Percentiles rank a stretch among this genome's conserved stretches.
Conservation (phyloP, 2,113 vertebrate species). For the Cranoglanis bouderius region DNA sequence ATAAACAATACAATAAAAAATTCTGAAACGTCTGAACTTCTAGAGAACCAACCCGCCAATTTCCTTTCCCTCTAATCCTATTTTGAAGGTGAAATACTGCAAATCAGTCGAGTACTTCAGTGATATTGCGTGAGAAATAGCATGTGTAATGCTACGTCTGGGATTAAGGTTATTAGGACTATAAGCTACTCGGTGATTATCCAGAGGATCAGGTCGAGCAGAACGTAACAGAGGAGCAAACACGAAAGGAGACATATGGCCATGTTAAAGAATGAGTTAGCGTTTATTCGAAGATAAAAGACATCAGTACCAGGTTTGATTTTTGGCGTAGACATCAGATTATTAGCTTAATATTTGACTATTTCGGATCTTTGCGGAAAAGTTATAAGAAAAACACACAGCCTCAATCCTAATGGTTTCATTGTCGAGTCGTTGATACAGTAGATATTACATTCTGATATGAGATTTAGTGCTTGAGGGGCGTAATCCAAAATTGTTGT, state of each 20-base stretch:
- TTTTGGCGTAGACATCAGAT: not conserved
- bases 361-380: not conserved
- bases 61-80: slow-evolving; percentile 33
- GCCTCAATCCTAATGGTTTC: not conserved
- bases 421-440: not conserved
- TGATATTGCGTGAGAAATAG: slow-evolving; percentile 49
- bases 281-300: not conserved
- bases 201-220: slow-evolving; percentile 61
- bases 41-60: not conserved
- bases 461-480: not conserved
- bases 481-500: not conserved
- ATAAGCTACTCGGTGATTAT: slow-evolving; percentile 69
- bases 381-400: not conserved
- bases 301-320: not conserved
- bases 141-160: slow-evolving; percentile 65
- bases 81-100: slow-evolving; percentile 17
- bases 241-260: not conserved
- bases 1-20: not conserved
- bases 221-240: slow-evolving; percentile 58
- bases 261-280: not conserved
- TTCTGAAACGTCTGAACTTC: not conserved
- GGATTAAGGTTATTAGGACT: slow-evolving; percentile 75
- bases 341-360: not conserved
- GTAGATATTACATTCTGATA: too few species aligned
- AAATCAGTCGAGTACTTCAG: slow-evolving; percentile 40